These are phyloP conservation scores for Sinelater perroti DNA, from an alignment of 2,888 invertebrate species.

Conservation along the genomic window DNA sequence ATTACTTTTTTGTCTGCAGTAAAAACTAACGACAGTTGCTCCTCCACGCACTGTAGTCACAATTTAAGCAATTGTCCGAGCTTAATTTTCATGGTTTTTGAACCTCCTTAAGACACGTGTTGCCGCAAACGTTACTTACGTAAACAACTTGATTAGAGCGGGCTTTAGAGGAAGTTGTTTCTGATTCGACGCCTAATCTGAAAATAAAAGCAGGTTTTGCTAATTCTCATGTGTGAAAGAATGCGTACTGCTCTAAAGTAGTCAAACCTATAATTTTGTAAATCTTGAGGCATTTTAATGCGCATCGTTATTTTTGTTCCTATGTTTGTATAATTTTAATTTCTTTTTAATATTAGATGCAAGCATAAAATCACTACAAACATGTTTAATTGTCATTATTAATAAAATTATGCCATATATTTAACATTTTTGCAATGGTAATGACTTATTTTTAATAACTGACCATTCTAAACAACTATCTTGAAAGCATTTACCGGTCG, in stretches of 20 bases:
- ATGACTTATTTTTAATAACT: no score
- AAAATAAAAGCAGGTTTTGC: constrained; percentile 26
- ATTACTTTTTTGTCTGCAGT: constrained; percentile 35
- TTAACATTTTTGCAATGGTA: no score
- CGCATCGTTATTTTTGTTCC: no score
- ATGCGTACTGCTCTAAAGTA: constrained; percentile 1
- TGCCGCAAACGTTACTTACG: constrained; percentile 22
- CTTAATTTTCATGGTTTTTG: constrained; percentile 38
- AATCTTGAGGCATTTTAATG: no score
- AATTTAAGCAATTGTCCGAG: constrained; percentile 38
- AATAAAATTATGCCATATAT: no score
- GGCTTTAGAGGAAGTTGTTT: constrained; percentile 29
- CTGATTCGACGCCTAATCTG: constrained; percentile 26
- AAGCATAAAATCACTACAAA: no score
- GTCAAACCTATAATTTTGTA: constrained; percentile 12
- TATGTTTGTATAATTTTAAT: no score
- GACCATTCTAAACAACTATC: no score
- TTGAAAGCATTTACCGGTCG: constrained; percentile 12
- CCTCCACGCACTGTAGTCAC: constrained; percentile 28
- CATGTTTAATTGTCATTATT: no score
- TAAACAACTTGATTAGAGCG: constrained; percentile 32
- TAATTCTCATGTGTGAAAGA: constrained; percentile 18
- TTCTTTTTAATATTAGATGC: no score
- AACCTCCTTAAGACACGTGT: constrained; percentile 32
- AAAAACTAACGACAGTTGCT: constrained; percentile 38